These are phyloP conservation scores for Carassius gibelio DNA, from an alignment of 2,113 vertebrate species.

Conservation along the genomic window DNA sequence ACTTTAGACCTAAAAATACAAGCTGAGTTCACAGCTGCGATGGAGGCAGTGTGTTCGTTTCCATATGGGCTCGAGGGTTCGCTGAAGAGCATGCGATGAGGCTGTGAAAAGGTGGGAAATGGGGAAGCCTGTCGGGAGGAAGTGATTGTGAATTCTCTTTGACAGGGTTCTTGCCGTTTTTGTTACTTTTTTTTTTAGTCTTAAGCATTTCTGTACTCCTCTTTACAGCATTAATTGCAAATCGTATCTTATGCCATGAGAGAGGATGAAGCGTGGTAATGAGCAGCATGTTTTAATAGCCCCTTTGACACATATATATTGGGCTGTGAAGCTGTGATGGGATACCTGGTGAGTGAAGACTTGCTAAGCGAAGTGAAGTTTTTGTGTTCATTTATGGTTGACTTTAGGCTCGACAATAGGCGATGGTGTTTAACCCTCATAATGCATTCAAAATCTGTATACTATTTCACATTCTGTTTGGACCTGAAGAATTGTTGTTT, in stretches of 20 bases:
- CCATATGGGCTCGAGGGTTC: conserved; percentile 39
- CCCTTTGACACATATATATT: too few relatives aligned
- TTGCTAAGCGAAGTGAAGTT: neutral
- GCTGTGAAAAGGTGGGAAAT: conserved; percentile 15
- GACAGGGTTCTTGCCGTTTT: neutral
- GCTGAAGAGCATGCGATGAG: conserved; percentile 7
- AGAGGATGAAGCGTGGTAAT: neutral
- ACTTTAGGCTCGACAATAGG: neutral
- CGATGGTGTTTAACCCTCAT: neutral
- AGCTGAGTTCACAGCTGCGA: conserved; percentile 50
- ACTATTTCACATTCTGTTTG: too few relatives aligned
- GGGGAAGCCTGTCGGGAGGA: conserved; percentile 16
- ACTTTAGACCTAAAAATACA: conserved; percentile 58
- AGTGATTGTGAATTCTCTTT: conserved; percentile 14
- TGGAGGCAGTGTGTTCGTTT: conserved; percentile 44
- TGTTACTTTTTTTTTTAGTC: conserved; percentile 3
- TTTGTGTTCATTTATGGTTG: neutral
- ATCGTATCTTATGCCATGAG: neutral
- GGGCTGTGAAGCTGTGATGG: neutral
- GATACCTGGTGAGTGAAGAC: conserved; percentile 2
- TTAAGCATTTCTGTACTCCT: neutral
- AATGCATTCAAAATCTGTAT: too few relatives aligned
- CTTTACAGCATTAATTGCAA: neutral
- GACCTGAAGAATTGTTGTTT: too few relatives aligned
- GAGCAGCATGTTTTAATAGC: neutral